Evolutionary conservation across 2,113 vertebrate species (phyloP), one percentile per base, ranked within the genome.

Genomic region (Rhadina sibilatrix): DNA sequence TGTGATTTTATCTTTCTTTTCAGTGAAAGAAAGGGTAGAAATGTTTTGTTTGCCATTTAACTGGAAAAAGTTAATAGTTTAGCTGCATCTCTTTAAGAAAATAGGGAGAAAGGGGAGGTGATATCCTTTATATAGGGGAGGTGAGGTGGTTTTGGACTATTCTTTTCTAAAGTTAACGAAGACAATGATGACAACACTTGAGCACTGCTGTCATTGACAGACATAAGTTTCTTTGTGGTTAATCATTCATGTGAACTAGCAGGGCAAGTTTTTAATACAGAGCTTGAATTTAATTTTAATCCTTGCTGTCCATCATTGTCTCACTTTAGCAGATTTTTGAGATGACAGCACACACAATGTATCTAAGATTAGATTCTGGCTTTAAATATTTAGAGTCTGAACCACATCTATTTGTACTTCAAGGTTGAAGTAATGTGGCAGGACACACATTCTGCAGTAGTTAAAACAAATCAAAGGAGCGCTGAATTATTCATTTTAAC

Each of bases 321-420:
- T 94, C 42, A 93, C 54, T 87, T 85, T 60, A 75, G 81, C 4
- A 0, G 42, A 46, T 78, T 94, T 95, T 72, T 70, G 68, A 95
- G 84, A 94, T 89, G 89, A 79, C 95, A 95, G 89, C 79, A 83
- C 66, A 87, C 54, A 90, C 77, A 85, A 89, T 84, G 80, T 93
- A 92, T 75, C 89, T 83, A 94, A 95, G 88, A 93, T 97, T 94
- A 94, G 92, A 96, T 83, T 94, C 80, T 61, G 40, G 16, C 72
- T 96, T 97, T 93, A 95, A 97, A 96, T 94, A 95, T 96, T 97
- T 91, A 96, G 70, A 64, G 12, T 87, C 78, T 90, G 77, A 76
- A 93, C 89, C 90, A 77, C 53, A 90, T 87, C 49, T 84, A 90
- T 87, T 97, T 96, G 90, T 87, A 86, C 69, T 93, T 93, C 71